Evolutionary conservation across 2,113 vertebrate species (phyloP).

Genomic region (Bagarius yarrelli): DNA sequence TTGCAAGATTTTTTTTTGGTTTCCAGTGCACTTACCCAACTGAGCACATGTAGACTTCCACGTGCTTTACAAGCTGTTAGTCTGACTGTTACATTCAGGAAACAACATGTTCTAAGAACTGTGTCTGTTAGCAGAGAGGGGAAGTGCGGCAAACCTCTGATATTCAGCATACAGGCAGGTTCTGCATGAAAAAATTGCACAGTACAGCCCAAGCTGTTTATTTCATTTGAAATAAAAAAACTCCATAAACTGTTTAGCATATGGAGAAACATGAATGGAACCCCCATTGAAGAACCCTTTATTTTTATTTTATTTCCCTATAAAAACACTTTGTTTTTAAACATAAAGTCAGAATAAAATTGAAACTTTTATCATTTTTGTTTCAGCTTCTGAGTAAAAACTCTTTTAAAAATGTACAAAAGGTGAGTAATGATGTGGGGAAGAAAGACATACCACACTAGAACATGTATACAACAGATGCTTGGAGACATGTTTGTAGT

Average conservation of each 20-base stretch:
- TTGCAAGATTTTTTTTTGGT: background rate
- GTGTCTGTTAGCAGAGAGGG: constrained; percentile 21
- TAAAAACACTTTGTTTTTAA: background rate
- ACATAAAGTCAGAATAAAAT: background rate
- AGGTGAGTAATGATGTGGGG: constrained; percentile 41
- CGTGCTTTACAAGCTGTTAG: constrained; percentile 35
- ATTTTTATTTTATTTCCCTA: background rate
- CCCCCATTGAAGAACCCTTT: no score
- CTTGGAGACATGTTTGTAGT: background rate
- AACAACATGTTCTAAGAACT: constrained; percentile 35
- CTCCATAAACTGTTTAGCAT: background rate
- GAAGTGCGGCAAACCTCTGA: constrained; percentile 46
- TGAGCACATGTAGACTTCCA: constrained; percentile 38
- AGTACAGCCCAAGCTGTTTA: background rate
- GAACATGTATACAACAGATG: background rate
- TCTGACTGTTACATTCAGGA: constrained; percentile 48
- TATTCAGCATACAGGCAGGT: background rate
- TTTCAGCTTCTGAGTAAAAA: background rate
- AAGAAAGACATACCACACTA: constrained; percentile 24
- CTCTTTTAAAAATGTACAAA: background rate
- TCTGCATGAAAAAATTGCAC: background rate
- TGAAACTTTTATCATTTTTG: background rate
- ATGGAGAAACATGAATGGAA: background rate
- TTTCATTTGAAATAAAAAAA: background rate
- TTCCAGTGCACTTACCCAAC: constrained; percentile 35